Conservation (phyloP, 2,797 vertebrate species). For the Hydrocynus forskahlii region DNA sequence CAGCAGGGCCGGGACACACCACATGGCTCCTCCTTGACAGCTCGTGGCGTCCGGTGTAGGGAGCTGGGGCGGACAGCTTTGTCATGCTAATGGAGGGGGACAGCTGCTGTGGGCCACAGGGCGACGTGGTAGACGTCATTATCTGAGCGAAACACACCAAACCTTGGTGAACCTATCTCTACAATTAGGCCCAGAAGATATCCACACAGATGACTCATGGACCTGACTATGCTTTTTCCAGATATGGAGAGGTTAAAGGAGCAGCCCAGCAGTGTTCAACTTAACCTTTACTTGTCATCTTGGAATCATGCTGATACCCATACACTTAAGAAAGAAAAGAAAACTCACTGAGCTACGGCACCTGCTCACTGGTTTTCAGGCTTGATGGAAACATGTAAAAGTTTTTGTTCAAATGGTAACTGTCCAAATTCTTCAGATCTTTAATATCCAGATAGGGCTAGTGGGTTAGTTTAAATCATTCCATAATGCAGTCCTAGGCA, state of each 20-base stretch:
- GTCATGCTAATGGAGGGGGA: slow-evolving; percentile 65
- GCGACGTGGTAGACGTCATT: slow-evolving; percentile 35
- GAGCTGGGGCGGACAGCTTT: slow-evolving; percentile 53
- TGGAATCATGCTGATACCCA: too few species aligned
- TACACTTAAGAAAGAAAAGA: too few species aligned
- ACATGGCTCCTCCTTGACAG: slow-evolving; percentile 53
- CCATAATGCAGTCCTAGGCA: too few species aligned
- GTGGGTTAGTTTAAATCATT: too few species aligned
- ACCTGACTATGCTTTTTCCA: neutral
- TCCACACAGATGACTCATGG: neutral
- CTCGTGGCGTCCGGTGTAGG: slow-evolving; percentile 47
- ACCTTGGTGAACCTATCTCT: neutral
- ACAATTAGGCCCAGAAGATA: slow-evolving; percentile 5
- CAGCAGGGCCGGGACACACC: slow-evolving; percentile 41
- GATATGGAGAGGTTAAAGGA: neutral
- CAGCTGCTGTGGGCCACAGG: slow-evolving; percentile 59
- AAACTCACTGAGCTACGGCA: too few species aligned
- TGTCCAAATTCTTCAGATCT: too few species aligned
- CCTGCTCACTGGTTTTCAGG: too few species aligned
- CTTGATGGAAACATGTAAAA: too few species aligned
- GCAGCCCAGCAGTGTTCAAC: neutral
- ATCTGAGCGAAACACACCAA: slow-evolving; percentile 2
- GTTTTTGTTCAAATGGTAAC: too few species aligned
- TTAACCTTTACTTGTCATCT: too few species aligned
- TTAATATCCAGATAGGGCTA: too few species aligned